phyloP scores from a whole-genome alignment of 2,113 vertebrate species.

The Paradisaea rubra region DNA sequence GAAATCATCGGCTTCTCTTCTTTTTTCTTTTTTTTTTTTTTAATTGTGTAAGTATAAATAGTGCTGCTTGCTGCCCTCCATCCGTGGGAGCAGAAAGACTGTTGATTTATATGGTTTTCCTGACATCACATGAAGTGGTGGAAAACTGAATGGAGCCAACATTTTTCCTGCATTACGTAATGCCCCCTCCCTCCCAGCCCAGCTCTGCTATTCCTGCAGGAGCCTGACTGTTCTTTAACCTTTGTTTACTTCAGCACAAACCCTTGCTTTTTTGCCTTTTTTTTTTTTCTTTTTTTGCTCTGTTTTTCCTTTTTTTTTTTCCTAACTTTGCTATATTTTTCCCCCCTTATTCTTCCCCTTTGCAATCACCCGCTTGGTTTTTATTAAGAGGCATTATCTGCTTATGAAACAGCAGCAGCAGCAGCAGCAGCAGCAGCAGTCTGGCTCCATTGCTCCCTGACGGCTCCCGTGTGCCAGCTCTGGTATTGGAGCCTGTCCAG shows the following conservation, averaged over 20 bases:
- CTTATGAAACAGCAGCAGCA: conserved; percentile 31
- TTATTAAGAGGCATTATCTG: conserved; percentile 47
- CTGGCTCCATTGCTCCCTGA: conserved; percentile 19
- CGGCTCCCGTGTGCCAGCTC: not conserved
- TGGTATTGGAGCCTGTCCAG: not conserved
- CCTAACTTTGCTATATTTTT: fast-evolving
- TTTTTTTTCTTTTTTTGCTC: not conserved
- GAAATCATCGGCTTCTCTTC: conserved; percentile 37
- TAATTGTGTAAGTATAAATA: conserved; percentile 61
- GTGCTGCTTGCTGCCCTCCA: conserved; percentile 54
- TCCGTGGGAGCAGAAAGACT: conserved; percentile 62
- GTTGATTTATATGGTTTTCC: conserved; percentile 70
- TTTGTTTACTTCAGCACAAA: conserved; percentile 65
- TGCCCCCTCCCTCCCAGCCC: conserved; percentile 66
- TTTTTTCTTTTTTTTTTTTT: not conserved
- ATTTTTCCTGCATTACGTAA: conserved; percentile 86
- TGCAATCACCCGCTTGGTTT: not conserved
- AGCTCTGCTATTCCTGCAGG: conserved; percentile 66
- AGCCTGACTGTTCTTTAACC: conserved; percentile 74
- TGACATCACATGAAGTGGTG: conserved; percentile 68
- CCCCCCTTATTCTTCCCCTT: not conserved
- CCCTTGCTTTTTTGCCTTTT: not conserved
- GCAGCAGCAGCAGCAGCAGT: not conserved
- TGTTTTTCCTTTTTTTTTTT: fast-evolving
- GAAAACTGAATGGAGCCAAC: conserved; percentile 72